phyloP scores from a whole-genome alignment of 2,113 vertebrate genomes.

The Syrrhaptes paradoxus region DNA sequence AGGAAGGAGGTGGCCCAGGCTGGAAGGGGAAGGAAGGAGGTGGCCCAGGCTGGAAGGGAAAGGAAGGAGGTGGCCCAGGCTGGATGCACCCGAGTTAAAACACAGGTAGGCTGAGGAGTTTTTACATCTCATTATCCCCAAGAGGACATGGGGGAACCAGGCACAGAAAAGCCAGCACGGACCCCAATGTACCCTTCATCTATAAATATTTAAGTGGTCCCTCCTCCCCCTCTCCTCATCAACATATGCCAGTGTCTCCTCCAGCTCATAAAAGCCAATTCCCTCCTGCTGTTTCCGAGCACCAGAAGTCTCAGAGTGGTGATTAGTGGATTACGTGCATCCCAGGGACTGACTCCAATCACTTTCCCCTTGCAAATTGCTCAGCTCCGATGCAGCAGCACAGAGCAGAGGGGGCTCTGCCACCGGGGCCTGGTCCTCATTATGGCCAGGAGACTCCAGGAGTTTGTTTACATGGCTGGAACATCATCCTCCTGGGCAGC shows the following conservation, averaged over 20 bases:
- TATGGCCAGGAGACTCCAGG: constrained; percentile 63
- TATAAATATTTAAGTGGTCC: constrained; percentile 72
- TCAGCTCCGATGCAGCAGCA: constrained; percentile 71
- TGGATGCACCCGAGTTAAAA: neutral
- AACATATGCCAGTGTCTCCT: constrained; percentile 65
- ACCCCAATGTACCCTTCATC: constrained; percentile 28
- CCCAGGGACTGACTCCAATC: constrained; percentile 76
- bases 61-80: neutral
- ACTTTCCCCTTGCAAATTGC: constrained; percentile 77
- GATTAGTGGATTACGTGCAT: constrained; percentile 80
- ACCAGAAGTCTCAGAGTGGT: constrained; percentile 61
- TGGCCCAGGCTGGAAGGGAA: neutral
- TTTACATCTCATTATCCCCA: neutral
- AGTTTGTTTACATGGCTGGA: constrained; percentile 72
- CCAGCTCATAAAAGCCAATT: constrained; percentile 66
- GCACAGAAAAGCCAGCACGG: constrained; percentile 24
- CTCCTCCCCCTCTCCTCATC: constrained; percentile 30
- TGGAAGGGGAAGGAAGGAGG: too few relatives aligned
- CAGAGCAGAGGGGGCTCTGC: constrained; percentile 51
- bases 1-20: too few relatives aligned
- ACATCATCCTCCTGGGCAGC: constrained; percentile 65
- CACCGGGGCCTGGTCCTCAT: constrained; percentile 66
- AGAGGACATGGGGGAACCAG: neutral
- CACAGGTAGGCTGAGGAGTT: neutral
- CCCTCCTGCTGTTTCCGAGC: constrained; percentile 59